phyloP scores from a whole-genome alignment of 1,140 invertebrate genomes.

The Drosophila bocqueti region DNA sequence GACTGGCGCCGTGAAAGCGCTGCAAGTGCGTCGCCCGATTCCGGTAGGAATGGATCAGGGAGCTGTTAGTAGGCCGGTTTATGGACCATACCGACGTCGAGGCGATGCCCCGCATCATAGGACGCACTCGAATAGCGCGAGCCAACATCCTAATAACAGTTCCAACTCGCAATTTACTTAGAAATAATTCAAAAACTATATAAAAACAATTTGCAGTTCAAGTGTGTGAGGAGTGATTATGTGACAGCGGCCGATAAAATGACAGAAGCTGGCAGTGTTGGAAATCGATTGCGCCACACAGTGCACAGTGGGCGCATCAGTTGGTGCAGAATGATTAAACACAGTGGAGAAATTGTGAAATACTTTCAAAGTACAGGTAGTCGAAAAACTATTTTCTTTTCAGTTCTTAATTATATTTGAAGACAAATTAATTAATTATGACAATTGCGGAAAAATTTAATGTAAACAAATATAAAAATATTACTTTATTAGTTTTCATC shows the following conservation, averaged over 20 bases:
- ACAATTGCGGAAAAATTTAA: too few relatives aligned
- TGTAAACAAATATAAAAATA: too few relatives aligned
- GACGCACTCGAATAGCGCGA: constrained; percentile 59
- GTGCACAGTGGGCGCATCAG: constrained; percentile 16
- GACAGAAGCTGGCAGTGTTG: constrained; percentile 35
- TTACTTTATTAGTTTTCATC: too few relatives aligned
- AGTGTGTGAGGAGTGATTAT: constrained; percentile 69
- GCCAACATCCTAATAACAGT: constrained; percentile 54
- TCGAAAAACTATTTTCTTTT: background rate
- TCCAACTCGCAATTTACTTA: constrained; percentile 36
- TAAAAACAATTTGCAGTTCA: constrained; percentile 39
- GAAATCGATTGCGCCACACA: background rate
- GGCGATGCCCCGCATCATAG: constrained; percentile 55
- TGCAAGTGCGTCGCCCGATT: constrained; percentile 26
- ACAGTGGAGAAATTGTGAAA: constrained; percentile 3
- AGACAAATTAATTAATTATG: too few relatives aligned
- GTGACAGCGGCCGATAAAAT: constrained; percentile 71
- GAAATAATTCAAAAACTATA: constrained; percentile 46
- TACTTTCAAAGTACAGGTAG: background rate
- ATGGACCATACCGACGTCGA: constrained; percentile 47
- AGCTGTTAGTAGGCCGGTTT: constrained; percentile 41
- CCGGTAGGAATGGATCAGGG: constrained; percentile 44
- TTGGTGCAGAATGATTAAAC: background rate
- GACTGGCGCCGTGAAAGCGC: constrained; percentile 32
- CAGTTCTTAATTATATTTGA: background rate